A percentile compares a stretch with the other conserved stretches of the same genome.
Evolutionary conservation across 2,888 invertebrate genomes (phyloP).

Genomic region (Erebia palarica): DNA sequence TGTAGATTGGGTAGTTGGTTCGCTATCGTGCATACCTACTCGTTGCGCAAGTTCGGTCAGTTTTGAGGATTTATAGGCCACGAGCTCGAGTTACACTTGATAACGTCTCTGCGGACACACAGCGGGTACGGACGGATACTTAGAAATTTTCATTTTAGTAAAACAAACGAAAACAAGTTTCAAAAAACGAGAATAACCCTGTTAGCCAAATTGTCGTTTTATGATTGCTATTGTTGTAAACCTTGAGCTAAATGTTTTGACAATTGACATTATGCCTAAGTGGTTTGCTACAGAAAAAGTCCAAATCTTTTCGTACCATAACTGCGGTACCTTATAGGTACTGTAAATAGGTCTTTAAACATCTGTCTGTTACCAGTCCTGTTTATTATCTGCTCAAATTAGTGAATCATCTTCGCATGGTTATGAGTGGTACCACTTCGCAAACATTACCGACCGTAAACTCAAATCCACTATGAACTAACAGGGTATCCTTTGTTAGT

Average conservation of each 20-base stretch:
- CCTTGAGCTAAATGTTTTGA: slow-evolving; percentile 22
- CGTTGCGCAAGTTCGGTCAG: slow-evolving; percentile 73
- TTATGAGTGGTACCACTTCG: slow-evolving; percentile 27
- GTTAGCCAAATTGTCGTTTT: slow-evolving; percentile 16
- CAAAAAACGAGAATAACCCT: slow-evolving; percentile 31
- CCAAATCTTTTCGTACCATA: neutral
- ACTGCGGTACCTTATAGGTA: neutral
- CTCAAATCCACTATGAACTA: slow-evolving; percentile 28
- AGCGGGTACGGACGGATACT: slow-evolving; percentile 59
- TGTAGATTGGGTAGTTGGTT: slow-evolving; percentile 18
- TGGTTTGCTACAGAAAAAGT: neutral
- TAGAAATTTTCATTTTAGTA: slow-evolving; percentile 53
- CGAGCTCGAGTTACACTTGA: slow-evolving; percentile 71
- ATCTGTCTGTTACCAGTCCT: slow-evolving; percentile 13
- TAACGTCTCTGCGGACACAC: slow-evolving; percentile 61
- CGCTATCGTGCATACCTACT: slow-evolving; percentile 62
- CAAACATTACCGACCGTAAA: slow-evolving; percentile 28
- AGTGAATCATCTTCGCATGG: slow-evolving; percentile 22
- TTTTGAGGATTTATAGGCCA: slow-evolving; percentile 72
- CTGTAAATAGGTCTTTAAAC: neutral
- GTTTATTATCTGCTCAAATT: slow-evolving; percentile 18
- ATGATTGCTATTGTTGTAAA: slow-evolving; percentile 15
- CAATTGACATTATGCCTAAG: slow-evolving; percentile 12
- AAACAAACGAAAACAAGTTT: slow-evolving; percentile 56
- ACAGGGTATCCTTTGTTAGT: slow-evolving; percentile 40